Evolutionary conservation across 2,888 invertebrate genomes (phyloP).

Genomic region (Epinotia brunnichana): DNA sequence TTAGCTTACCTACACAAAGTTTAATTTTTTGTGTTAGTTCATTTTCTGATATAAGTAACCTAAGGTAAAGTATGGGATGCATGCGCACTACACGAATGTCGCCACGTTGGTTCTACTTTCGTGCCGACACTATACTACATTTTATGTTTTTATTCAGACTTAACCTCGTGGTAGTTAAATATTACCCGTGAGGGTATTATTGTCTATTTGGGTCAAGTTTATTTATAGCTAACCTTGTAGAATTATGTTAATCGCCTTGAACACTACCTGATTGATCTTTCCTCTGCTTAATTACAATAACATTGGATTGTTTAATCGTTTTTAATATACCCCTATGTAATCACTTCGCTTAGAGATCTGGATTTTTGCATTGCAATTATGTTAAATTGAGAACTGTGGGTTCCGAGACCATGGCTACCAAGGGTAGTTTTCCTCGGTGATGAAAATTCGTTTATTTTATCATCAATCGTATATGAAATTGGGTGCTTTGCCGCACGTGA

Average conservation of each 20-base stretch:
- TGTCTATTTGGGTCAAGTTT: constrained; percentile 27
- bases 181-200: neutral
- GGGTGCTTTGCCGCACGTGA: neutral
- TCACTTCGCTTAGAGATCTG: constrained; percentile 1
- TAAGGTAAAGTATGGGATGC: no score
- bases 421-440: neutral
- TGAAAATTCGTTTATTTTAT: neutral
- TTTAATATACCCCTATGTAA: constrained; percentile 17
- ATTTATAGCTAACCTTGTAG: constrained; percentile 5
- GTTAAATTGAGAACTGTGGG: neutral
- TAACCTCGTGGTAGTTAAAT: no score
- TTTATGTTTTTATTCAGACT: no score
- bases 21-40: no score
- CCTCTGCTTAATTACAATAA: constrained; percentile 22
- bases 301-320: constrained; percentile 11
- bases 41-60: no score
- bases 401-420: neutral
- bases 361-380: constrained; percentile 1
- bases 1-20: no score
- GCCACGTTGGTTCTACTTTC: no score
- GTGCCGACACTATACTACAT: no score
- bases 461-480: no score
- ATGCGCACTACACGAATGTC: no score
- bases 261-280: constrained; percentile 10
- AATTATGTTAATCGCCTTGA: constrained; percentile 20